Evolutionary conservation across 1,140 invertebrate genomes (phyloP).

Genomic region (Sinonovacula constricta): DNA sequence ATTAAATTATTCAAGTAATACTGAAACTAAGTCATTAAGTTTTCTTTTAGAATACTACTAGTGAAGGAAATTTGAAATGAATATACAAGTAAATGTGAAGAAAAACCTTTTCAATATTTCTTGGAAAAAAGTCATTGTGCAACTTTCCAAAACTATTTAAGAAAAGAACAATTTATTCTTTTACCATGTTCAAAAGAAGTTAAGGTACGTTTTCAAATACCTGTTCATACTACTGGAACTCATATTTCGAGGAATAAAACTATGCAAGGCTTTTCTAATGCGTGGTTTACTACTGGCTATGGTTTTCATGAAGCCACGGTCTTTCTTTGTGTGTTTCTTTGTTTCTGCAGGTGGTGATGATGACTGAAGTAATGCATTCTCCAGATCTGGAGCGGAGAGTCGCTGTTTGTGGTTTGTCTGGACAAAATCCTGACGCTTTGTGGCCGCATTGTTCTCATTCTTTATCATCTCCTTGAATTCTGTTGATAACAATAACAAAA

Average conservation of each 20-base stretch:
- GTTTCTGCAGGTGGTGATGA: constrained; percentile 12
- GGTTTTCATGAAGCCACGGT: constrained; percentile 84
- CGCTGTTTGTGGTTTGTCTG: constrained; percentile 80
- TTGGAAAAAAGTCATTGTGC: too few species aligned
- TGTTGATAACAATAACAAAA: too few species aligned
- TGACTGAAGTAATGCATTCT: constrained; percentile 54
- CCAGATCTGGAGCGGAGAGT: constrained; percentile 75
- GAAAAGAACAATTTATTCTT: too few species aligned
- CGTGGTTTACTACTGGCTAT: constrained; percentile 90
- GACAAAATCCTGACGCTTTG: constrained; percentile 55
- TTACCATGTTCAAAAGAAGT: too few species aligned
- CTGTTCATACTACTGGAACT: constrained; percentile 91
- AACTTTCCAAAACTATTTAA: too few species aligned
- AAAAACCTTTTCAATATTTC: too few species aligned
- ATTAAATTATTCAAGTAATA: too few species aligned
- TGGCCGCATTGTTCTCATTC: constrained; percentile 55
- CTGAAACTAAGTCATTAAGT: too few species aligned
- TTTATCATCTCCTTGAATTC: constrained; percentile 89
- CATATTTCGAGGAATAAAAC: constrained; percentile 86
- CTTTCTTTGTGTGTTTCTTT: constrained; percentile 48
- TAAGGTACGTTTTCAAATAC: too few species aligned
- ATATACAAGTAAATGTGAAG: too few species aligned
- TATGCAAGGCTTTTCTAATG: constrained; percentile 92
- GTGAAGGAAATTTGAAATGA: too few species aligned
- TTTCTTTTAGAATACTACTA: too few species aligned